These are phyloP conservation scores for Beaufortia kweichowensis DNA, from an alignment of 2,113 vertebrate species.

Conservation along the genomic window DNA sequence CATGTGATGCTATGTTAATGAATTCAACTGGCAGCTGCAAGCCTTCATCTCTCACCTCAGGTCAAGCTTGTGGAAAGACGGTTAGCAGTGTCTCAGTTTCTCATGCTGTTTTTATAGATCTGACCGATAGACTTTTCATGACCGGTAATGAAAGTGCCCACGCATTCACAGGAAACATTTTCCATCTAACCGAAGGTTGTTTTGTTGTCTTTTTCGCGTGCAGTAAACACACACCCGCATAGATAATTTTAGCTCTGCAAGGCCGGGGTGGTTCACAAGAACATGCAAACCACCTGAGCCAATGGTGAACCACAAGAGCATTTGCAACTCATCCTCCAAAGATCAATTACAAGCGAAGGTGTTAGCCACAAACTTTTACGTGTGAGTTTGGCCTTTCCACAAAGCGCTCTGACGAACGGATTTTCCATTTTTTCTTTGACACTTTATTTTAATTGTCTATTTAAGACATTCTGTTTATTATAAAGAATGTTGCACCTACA, in stretches of 20 bases:
- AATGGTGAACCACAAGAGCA: slow-evolving; percentile 9
- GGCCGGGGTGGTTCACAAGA: neutral
- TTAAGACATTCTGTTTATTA: neutral
- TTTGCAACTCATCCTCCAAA: slow-evolving; percentile 16
- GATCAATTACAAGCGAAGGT: slow-evolving; percentile 21
- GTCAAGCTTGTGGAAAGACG: slow-evolving; percentile 5
- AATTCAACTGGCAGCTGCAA: slow-evolving; percentile 11
- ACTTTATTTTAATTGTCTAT: neutral
- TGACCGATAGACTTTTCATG: neutral
- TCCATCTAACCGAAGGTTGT: slow-evolving; percentile 23
- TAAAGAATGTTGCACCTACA: too few species aligned
- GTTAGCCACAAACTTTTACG: slow-evolving; percentile 13
- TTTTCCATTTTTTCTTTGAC: neutral
- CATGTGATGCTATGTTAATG: slow-evolving; percentile 18
- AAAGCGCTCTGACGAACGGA: neutral
- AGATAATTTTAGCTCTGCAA: slow-evolving; percentile 25
- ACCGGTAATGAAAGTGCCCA: neutral
- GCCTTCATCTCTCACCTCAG: neutral
- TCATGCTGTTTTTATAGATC: neutral
- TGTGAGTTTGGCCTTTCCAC: neutral
- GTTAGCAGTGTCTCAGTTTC: neutral
- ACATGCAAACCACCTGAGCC: slow-evolving; percentile 21
- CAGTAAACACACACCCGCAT: slow-evolving; percentile 28
- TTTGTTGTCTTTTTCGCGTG: slow-evolving; percentile 39
- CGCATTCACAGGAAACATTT: neutral